A percentile compares a stretch with the other conserved stretches of the same genome.
Evolutionary conservation across 64 coral and sea anemone species (phyloP).

Genomic region (Catalaphyllia jardinei): DNA sequence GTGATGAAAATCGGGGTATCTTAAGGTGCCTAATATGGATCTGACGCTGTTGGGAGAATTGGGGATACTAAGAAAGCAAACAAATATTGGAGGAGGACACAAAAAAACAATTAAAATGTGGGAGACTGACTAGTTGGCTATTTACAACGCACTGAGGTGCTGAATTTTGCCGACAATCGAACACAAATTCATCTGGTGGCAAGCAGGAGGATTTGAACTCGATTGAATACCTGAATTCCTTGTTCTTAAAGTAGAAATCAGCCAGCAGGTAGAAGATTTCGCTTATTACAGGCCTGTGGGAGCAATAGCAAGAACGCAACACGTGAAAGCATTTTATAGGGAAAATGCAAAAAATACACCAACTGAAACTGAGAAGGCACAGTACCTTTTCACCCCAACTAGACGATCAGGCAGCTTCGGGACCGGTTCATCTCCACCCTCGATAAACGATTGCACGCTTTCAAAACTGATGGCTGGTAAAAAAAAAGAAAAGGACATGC

Average conservation of each 20-base stretch:
- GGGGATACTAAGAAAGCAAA: too few species aligned
- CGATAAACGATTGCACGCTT: constrained; percentile 92
- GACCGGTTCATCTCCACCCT: constrained; percentile 77
- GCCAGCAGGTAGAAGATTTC: constrained; percentile 95
- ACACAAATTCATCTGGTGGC: too few species aligned
- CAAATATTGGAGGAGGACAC: too few species aligned
- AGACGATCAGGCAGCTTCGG: constrained; percentile 81
- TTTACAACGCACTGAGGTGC: too few species aligned
- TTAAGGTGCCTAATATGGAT: too few species aligned
- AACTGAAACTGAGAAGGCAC: neutral
- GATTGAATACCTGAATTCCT: constrained; percentile 89
- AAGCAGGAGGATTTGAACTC: neutral
- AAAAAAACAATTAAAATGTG: too few species aligned
- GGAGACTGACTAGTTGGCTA: too few species aligned
- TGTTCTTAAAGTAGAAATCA: constrained; percentile 99
- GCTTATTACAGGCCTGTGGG: constrained; percentile 84
- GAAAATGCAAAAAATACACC: neutral
- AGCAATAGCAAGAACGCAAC: neutral
- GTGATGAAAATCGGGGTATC: too few species aligned
- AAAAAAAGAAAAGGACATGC: neutral
- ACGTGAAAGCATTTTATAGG: neutral
- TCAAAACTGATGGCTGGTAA: constrained; percentile 87
- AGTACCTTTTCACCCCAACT: constrained; percentile 65
- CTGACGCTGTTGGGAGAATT: too few species aligned
- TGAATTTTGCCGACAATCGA: too few species aligned